Evolutionary conservation across 2,113 vertebrate genomes (phyloP), one percentile per base, ranked within the genome.

Genomic region (Cheilinus undulatus): DNA sequence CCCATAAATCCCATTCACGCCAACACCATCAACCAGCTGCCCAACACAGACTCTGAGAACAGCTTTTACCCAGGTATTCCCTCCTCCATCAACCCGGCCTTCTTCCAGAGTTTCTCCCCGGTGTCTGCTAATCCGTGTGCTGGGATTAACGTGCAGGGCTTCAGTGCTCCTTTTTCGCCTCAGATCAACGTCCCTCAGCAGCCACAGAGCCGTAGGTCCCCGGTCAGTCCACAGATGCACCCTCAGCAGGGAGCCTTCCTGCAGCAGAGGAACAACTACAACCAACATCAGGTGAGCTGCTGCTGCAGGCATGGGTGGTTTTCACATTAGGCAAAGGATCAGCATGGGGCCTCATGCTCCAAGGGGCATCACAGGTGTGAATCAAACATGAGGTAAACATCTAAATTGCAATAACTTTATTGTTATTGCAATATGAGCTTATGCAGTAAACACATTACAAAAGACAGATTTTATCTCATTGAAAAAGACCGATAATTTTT

Each of bases 31-130:
- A 94, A 92, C 91, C 95, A 94, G 88, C 92, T 96, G 89, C 92
- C 95, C 76, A 94, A 70, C 53, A 86, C 94, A 27, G 96, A 97
- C 46, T 88, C 96, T 2, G 96, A 97, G 87, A 95, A 89, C 92
- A 92, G 95, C 88, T 97, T 97, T 92, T 99, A 97, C 90, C 94
- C 96, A 12, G 95, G 96, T 77, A 92, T 96, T 86, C 95, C 95
- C 70, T 96, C 96, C 90, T 96, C 96, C 77, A 94, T 97, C 91
- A 96, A 95, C 93, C 95, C 97, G 87, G 96, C 96, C 86, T 98
- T 98, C 92, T 98, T 97, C 92, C 96, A 96, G 90, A 94, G 95
- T 84, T 98, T 97, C 86, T 95, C 96, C 46, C 94, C 95, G 19
- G 95, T 96, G 88, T 95, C 96, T 20, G 91, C 95, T 83, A 95